A percentile compares a stretch with the other conserved stretches of the same genome.
phyloP scores from a whole-genome alignment of 1,140 invertebrate species.

The Leptestheria dahalacensis region DNA sequence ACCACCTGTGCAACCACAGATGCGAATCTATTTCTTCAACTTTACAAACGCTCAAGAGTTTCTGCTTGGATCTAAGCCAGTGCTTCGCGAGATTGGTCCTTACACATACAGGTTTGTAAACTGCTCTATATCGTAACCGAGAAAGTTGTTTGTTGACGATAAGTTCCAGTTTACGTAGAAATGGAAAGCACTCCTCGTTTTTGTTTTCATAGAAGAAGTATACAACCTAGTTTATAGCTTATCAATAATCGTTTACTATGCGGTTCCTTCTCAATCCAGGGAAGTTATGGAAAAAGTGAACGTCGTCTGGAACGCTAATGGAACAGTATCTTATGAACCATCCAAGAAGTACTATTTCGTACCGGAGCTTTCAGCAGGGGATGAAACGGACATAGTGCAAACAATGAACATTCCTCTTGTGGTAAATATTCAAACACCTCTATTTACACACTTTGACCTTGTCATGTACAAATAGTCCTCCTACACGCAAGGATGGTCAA shows the following conservation, averaged over 20 bases:
- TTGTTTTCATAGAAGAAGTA: too few species aligned
- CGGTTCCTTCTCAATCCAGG: neutral
- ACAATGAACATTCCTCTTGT: constrained; percentile 83
- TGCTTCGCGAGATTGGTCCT: constrained; percentile 64
- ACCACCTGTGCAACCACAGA: constrained; percentile 64
- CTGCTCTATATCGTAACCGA: too few species aligned
- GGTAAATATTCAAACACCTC: constrained; percentile 35
- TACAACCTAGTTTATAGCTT: too few species aligned
- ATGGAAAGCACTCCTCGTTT: too few species aligned
- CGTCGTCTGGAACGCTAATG: constrained; percentile 58
- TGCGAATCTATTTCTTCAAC: constrained; percentile 76
- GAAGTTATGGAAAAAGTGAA: constrained; percentile 55
- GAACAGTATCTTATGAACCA: constrained; percentile 74
- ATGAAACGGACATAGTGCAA: constrained; percentile 66
- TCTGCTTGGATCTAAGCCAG: constrained; percentile 48
- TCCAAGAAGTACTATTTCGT: constrained; percentile 69
- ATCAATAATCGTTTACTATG: neutral
- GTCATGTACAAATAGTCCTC: too few species aligned
- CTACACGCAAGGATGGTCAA: too few species aligned
- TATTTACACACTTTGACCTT: too few species aligned
- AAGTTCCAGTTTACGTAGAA: too few species aligned
- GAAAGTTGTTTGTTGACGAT: too few species aligned
- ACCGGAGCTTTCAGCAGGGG: constrained; percentile 59
- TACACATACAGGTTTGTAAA: constrained; percentile 71
- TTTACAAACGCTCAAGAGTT: constrained; percentile 70